Base-by-base conservation (phyloP, 2,113 vertebrate genomes). In the Corydoras sp. region DNA sequence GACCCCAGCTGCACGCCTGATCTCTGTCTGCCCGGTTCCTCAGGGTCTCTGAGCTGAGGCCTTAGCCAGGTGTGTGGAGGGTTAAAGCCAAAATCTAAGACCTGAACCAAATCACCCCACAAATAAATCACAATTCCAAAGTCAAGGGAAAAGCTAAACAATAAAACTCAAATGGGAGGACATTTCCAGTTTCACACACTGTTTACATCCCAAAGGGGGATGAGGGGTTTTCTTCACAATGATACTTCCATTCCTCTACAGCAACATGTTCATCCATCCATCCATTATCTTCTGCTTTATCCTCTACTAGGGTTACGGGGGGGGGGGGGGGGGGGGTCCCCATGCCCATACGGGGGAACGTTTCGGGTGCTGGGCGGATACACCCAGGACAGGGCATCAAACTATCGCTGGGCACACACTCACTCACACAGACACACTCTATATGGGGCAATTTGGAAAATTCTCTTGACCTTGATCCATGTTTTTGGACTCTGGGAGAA, bases 91-190 rank as follows among this genome's bases (percentile, higher is more conserved):
- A 75, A 75, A 71, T 63, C 62, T 13, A 55, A 58, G 53, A 55
- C 64, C 65, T 65, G 70, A 81, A 72, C 76, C 71, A 81, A 81
- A 78, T 55, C 64, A 78, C 73, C 67, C 69, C 55, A 77, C 65
- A 78, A 77, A 77, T 76, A 78, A 76, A 80, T 76, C 67, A 76
- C 53, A 79, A 74, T 58, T 71, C 58, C 6, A 10, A 48, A 65
- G 64, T 73, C 69, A 8, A 58, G 62, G 35, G 58, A 54, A 80
- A 67, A 68, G 54, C 53, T 50, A 77, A 73, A 76, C 63, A 76
- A 74, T 43, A 69, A 68, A 69, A 72, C 61, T 72, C 64, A 24
- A 24, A 24, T 64, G 69, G 60, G 65, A 72, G 65, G 69, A 69
- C 65, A 69, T 79, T 75, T 75, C 65, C 65, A 58, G 65, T 72